Conservation (phyloP, 2,888 invertebrate species). For the Heterodera filipjevi region DNA sequence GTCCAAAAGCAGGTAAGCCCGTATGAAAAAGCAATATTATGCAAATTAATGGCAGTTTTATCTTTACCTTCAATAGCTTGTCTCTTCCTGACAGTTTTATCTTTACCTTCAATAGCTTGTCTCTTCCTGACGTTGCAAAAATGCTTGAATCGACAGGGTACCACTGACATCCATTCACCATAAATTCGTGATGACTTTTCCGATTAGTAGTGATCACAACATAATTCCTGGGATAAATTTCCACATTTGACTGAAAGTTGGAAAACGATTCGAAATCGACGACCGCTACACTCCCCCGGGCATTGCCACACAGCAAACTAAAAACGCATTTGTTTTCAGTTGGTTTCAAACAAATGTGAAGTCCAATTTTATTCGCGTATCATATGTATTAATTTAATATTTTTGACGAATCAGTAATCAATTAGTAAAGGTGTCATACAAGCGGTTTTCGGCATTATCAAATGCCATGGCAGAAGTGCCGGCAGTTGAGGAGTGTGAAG, state of each 20-base stretch:
- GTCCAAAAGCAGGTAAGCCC: too few species aligned
- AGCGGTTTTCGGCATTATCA: slow-evolving; percentile 38
- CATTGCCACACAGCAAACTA: slow-evolving; percentile 38
- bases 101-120: slow-evolving; percentile 37
- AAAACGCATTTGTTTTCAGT: background rate
- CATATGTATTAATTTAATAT: too few species aligned
- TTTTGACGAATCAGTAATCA: background rate
- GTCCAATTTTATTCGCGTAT: too few species aligned
- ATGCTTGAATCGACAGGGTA: slow-evolving; percentile 41
- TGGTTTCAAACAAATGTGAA: background rate
- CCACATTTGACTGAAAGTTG: background rate
- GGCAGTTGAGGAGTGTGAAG: slow-evolving; percentile 7
- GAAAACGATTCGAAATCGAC: slow-evolving; percentile 36
- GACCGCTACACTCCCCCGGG: slow-evolving; percentile 37
- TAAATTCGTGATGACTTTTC: slow-evolving; percentile 27
- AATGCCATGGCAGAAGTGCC: slow-evolving; percentile 37
- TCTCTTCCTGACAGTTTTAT: too few species aligned
- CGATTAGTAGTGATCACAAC: background rate
- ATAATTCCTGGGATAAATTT: background rate
- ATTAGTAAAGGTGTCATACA: slow-evolving; percentile 30
- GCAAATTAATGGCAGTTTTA: too few species aligned
- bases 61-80: slow-evolving; percentile 35
- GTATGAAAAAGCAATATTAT: too few species aligned
- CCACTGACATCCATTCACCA: slow-evolving; percentile 37
- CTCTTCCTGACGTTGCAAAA: slow-evolving; percentile 38